A percentile compares a stretch with the other conserved stretches of the same genome.
phyloP scores from a whole-genome alignment of 2,888 invertebrate species.

The Nematopogon swammerdamellus region DNA sequence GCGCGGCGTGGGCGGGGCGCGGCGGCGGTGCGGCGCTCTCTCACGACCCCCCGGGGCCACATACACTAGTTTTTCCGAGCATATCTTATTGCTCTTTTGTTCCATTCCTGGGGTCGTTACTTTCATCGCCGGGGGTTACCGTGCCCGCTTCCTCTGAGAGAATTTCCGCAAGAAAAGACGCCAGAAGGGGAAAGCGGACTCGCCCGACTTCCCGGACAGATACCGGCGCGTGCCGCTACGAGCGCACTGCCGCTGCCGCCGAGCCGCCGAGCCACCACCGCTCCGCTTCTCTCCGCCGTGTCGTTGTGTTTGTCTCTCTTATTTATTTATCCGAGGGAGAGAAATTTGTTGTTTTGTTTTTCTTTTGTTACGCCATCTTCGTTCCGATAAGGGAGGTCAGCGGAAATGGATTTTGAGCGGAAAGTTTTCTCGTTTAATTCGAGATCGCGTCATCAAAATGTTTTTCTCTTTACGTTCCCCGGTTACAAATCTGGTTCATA shows the following conservation, averaged over 20 bases:
- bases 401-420: conserved; percentile 1
- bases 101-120: conserved; percentile 50
- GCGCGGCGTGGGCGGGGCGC: neutral
- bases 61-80: conserved; percentile 55
- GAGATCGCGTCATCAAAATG: no score
- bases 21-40: neutral
- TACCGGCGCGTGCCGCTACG: neutral
- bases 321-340: conserved; percentile 52
- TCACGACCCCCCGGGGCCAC: conserved; percentile 33
- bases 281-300: conserved; percentile 13
- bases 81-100: conserved; percentile 58
- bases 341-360: conserved; percentile 48
- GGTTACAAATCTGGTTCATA: no score
- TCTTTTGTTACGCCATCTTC: neutral
- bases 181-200: neutral
- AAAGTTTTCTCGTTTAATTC: neutral
- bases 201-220: conserved; percentile 6
- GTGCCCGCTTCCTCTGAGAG: conserved; percentile 13
- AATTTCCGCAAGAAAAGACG: neutral
- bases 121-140: conserved; percentile 49
- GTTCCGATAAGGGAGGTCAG: conserved; percentile 4
- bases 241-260: no score
- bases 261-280: no score
- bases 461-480: no score
- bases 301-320: conserved; percentile 24